Percentiles rank a stretch among this genome's conserved stretches.
These are phyloP conservation scores for Tauraco erythrolophus DNA, from an alignment of 2,113 vertebrate species.

Conservation along the genomic window DNA sequence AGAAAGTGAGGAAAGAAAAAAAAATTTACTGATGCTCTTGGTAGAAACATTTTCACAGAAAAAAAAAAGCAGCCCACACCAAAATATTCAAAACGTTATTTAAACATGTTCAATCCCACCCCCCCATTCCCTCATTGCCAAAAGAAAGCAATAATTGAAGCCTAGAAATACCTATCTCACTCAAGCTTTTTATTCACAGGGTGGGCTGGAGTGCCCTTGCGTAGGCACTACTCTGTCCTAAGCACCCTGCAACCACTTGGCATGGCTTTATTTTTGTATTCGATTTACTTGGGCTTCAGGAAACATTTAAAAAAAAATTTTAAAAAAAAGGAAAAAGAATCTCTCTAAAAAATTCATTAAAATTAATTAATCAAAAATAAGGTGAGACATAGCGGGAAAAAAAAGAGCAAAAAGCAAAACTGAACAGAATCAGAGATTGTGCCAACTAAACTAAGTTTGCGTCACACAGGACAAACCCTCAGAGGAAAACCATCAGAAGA, in stretches of 20 bases:
- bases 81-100: not conserved
- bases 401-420: not conserved
- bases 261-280: not conserved
- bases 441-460: not conserved
- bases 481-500: conserved; percentile 35
- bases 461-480: conserved; percentile 42
- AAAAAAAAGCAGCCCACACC: not conserved
- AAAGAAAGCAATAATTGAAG: not conserved
- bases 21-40: not conserved
- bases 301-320: no score
- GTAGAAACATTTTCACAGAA: not conserved
- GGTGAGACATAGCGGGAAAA: not conserved
- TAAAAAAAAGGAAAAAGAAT: not conserved
- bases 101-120: not conserved
- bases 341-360: not conserved
- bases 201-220: not conserved
- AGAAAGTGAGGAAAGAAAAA: not conserved
- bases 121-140: not conserved
- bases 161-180: not conserved
- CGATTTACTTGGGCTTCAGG: not conserved
- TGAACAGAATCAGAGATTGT: not conserved
- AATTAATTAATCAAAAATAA: not conserved
- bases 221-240: not conserved
- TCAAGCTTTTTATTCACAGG: not conserved
- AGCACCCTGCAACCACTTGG: not conserved